These are phyloP conservation scores for Sapayoa aenigma DNA, from an alignment of 2,113 vertebrate species.

Conservation along the genomic window DNA sequence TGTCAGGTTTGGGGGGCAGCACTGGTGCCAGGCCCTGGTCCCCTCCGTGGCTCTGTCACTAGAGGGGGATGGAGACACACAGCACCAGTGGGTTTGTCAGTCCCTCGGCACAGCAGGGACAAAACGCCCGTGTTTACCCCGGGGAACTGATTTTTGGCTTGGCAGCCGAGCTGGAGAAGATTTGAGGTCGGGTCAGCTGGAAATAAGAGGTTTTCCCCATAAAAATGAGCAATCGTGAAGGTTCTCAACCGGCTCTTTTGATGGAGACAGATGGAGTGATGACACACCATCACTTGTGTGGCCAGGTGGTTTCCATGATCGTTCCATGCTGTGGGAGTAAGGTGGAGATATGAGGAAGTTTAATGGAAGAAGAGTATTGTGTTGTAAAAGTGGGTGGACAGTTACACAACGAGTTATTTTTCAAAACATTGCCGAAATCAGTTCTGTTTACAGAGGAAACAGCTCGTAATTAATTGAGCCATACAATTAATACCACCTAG, in stretches of 20 bases:
- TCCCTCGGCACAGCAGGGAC: not conserved
- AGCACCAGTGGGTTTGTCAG: not conserved
- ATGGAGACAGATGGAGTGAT: not conserved
- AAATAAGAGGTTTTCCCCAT: not conserved
- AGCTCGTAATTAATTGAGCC: not conserved
- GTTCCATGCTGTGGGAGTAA: not conserved
- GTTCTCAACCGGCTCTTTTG: not conserved
- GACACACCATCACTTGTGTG: not conserved
- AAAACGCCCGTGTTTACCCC: not conserved
- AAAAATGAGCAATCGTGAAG: not conserved
- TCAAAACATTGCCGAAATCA: not conserved
- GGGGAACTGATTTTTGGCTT: not conserved
- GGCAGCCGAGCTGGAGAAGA: not conserved
- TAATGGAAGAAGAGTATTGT: not conserved
- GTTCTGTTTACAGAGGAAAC: not conserved
- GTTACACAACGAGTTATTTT: not conserved
- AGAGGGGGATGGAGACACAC: conserved; percentile 27
- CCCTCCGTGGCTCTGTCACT: not conserved
- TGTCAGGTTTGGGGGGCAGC: not conserved
- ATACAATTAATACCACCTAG: not conserved
- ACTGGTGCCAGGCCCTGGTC: not conserved
- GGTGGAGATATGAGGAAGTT: not conserved
- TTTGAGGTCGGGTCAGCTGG: not conserved
- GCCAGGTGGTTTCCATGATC: not conserved
- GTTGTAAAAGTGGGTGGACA: not conserved